Evolutionary conservation across 2,113 vertebrate genomes (phyloP), one percentile per base, ranked within the genome.

Genomic region (Podocnemis expansa): DNA sequence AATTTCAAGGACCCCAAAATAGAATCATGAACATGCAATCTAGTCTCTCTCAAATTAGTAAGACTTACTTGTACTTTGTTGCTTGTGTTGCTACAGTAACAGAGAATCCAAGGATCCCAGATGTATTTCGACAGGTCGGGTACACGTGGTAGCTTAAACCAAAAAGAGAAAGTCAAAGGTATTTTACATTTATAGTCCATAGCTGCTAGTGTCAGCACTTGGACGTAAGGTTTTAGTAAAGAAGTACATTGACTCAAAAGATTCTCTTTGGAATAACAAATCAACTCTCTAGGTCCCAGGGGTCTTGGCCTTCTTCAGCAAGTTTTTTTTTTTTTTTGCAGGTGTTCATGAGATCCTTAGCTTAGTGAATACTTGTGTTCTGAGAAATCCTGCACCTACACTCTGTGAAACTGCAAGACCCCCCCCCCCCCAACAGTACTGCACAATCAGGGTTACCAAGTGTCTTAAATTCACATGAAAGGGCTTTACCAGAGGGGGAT

Each of bases 51-150:
- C 45, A 76, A 70, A 70, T 75, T 47, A 47, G 55, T 6, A 0
- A 84, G 73, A 96, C 98, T 97, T 95, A 99, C 99, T 98, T 99
- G 98, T 98, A 99, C 96, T 99, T 99, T 51, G 99, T 99, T 95
- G 99, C 99, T 96, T 99, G 99, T 14, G 99, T 99, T 97, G 99
- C 99, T 84, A 99, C 99, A 0, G 99, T 99, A 96, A 99, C 97
- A 0, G 99, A 99, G 97, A 99, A 99, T 47, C 99, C 99, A 93
- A 99, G 98, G 87, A 99, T 98, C 24, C 99, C 99, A 24, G 99
- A 99, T 47, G 99, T 99, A 93, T 99, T 99, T 94, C 99, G 98
- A 98, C 99, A 99, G 90, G 98, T 98, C 5, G 99, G 98, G 91
- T 99, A 99, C 92, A 99, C 99, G 7, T 99, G 99, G 96, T 99